A percentile compares a stretch with the other conserved stretches of the same genome.
Evolutionary conservation across 1,140 invertebrate genomes (phyloP).

Genomic region (Saccostrea cuccullata): DNA sequence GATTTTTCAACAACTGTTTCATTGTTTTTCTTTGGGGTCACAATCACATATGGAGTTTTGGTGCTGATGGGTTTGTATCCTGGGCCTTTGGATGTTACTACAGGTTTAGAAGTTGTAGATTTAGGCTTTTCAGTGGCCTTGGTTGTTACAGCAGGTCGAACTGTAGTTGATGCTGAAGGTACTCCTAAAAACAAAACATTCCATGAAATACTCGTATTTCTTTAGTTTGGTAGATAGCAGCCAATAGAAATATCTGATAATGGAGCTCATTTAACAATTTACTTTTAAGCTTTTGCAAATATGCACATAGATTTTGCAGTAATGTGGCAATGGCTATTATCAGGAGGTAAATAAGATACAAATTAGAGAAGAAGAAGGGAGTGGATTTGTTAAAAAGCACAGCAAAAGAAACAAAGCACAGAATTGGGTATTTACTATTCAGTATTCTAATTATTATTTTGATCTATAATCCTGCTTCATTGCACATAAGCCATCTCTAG

Average conservation of each 20-base stretch:
- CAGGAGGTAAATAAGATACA: background rate
- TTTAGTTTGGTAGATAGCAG: no score
- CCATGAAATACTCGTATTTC: no score
- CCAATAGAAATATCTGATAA: no score
- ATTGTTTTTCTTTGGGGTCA: conserved; percentile 19
- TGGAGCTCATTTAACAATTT: no score
- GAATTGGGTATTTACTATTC: background rate
- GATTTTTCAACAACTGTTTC: conserved; percentile 79
- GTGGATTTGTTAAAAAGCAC: conserved; percentile 5
- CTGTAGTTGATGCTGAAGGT: background rate
- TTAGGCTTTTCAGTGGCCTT: background rate
- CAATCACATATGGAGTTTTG: background rate
- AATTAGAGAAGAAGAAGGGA: background rate
- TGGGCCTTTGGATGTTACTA: background rate
- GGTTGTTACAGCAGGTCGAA: background rate
- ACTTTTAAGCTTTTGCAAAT: no score
- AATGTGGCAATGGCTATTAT: no score
- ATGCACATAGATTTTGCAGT: no score
- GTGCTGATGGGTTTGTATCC: background rate
- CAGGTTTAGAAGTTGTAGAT: conserved; percentile 34
- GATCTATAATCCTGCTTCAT: background rate
- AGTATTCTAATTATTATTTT: background rate
- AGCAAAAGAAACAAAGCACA: background rate
- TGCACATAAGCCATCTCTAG: background rate
- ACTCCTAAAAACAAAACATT: background rate